Evolutionary conservation across 2,888 invertebrate genomes (phyloP).

Genomic region (Abscondita cerata): DNA sequence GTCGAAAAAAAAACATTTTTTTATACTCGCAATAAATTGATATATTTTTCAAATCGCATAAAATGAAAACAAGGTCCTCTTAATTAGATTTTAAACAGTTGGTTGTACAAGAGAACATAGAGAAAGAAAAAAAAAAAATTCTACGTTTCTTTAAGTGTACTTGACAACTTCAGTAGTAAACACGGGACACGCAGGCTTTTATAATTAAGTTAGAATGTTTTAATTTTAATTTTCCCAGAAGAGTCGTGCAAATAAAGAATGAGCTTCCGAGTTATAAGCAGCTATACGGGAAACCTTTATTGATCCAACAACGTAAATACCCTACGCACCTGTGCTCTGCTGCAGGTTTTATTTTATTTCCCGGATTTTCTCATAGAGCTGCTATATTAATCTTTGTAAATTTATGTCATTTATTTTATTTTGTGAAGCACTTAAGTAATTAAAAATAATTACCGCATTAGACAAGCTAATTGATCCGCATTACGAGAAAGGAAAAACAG

Average conservation of each 20-base stretch:
- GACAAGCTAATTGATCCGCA: no score
- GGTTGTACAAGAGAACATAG: conserved; percentile 11
- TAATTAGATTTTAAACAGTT: conserved; percentile 20
- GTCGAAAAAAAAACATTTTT: not conserved
- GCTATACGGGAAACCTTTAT: conserved; percentile 29
- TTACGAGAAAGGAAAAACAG: no score
- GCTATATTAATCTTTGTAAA: conserved; percentile 12
- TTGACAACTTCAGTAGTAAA: conserved; percentile 33
- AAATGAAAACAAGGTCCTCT: not conserved
- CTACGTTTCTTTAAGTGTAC: conserved; percentile 26
- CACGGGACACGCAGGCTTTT: conserved; percentile 29
- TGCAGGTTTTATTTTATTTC: conserved; percentile 18
- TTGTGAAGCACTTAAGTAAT: no score
- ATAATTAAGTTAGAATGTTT: conserved; percentile 35
- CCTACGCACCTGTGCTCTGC: conserved; percentile 32
- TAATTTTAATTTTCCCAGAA: conserved; percentile 34
- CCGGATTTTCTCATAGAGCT: conserved; percentile 9
- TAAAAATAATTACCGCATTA: no score
- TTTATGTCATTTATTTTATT: conserved; percentile 5
- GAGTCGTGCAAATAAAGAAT: conserved; percentile 35
- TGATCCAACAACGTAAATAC: conserved; percentile 33
- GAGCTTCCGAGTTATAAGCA: conserved; percentile 28
- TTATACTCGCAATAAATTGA: not conserved
- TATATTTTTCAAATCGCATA: not conserved
- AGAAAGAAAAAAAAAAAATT: conserved; percentile 10